A percentile compares a stretch with the other conserved stretches of the same genome.
Evolutionary conservation across 2,797 vertebrate genomes (phyloP).

Genomic region (Syngnathus acus): DNA sequence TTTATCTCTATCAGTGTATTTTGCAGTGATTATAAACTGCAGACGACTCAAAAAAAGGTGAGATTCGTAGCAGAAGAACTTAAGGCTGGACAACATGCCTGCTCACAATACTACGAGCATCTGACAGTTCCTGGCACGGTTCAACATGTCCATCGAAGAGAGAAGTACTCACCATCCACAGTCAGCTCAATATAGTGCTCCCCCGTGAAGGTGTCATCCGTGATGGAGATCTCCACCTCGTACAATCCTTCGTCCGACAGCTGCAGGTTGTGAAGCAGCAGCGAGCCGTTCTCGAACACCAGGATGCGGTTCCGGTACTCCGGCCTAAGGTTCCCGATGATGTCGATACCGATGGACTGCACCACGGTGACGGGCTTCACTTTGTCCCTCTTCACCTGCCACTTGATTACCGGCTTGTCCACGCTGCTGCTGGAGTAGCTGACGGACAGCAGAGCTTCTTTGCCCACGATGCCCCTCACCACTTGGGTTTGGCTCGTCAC

Average conservation of each 20-base stretch:
- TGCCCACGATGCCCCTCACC: conserved; percentile 82
- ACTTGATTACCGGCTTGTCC: conserved; percentile 92
- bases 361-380: conserved; percentile 89
- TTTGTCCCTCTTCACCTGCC: conserved; percentile 86
- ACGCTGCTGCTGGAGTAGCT: conserved; percentile 86
- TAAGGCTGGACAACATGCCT: too few species aligned
- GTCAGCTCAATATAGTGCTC: conserved; percentile 88
- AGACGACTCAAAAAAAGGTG: too few species aligned
- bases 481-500: conserved; percentile 82
- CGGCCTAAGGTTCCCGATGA: conserved; percentile 88
- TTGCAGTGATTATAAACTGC: too few species aligned
- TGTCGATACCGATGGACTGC: conserved; percentile 88
- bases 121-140: too few species aligned
- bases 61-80: too few species aligned
- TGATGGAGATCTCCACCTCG: conserved; percentile 96
- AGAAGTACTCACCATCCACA: conserved; percentile 79
- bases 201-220: conserved; percentile 91
- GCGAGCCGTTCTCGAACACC: conserved; percentile 87
- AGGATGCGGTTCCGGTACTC: conserved; percentile 88
- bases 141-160: too few species aligned
- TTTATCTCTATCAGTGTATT: too few species aligned
- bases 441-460: conserved; percentile 84
- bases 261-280: conserved; percentile 86
- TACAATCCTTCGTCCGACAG: conserved; percentile 86
- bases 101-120: too few species aligned